Conservation (phyloP, 1,140 invertebrate species). For the Hetaerina americana region DNA sequence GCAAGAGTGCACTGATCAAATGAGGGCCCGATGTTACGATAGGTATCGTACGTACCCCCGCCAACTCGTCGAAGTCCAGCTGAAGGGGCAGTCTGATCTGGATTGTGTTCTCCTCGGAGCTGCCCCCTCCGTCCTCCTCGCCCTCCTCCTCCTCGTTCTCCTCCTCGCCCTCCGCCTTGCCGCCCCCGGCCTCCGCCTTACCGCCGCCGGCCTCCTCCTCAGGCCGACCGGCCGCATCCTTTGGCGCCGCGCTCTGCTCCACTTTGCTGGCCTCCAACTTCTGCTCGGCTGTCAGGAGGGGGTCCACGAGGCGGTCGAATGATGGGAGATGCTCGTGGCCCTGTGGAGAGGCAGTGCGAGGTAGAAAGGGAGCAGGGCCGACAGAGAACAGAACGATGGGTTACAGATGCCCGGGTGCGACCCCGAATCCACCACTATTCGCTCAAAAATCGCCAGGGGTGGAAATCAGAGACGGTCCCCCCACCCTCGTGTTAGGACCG, state of each 20-base stretch:
- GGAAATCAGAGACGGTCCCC: too few relatives aligned
- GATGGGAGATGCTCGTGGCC: conserved; percentile 3
- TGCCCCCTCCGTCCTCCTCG: conserved; percentile 31
- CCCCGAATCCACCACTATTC: too few relatives aligned
- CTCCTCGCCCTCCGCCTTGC: conserved; percentile 21
- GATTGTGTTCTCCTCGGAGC: neutral
- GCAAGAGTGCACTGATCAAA: too few relatives aligned
- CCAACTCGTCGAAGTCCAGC: conserved; percentile 64
- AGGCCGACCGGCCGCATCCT: conserved; percentile 26
- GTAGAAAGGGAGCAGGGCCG: too few relatives aligned
- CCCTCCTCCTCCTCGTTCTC: conserved; percentile 38
- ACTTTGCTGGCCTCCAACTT: conserved; percentile 24
- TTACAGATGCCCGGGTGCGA: too few relatives aligned
- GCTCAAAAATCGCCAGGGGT: too few relatives aligned
- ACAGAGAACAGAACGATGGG: too few relatives aligned
- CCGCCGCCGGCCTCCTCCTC: conserved; percentile 1
- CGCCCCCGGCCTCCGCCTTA: neutral
- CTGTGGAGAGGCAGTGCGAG: too few relatives aligned
- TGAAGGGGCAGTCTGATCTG: conserved; percentile 63
- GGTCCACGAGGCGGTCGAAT: conserved; percentile 11
- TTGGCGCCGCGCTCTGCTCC: conserved; percentile 30
- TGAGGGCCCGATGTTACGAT: too few relatives aligned
- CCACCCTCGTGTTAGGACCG: too few relatives aligned
- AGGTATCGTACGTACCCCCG: conserved; percentile 45
- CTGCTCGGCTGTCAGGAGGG: conserved; percentile 20